phyloP scores from a whole-genome alignment of 2,888 invertebrate genomes.

The Lithophane socia region DNA sequence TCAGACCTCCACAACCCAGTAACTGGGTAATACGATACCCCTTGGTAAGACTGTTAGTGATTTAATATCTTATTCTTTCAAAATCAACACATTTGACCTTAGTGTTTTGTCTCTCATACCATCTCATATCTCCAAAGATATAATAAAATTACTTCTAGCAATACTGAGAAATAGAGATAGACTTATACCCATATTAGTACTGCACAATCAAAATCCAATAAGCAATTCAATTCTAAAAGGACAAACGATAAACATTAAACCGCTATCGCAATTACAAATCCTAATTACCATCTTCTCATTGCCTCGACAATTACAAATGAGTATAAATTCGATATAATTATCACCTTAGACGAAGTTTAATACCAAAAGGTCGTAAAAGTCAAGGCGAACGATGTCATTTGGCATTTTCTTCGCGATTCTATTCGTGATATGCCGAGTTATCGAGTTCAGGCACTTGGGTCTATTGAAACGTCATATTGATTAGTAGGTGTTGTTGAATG shows the following conservation, averaged over 20 bases:
- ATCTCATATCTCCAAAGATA: background rate
- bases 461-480: constrained; percentile 61
- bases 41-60: too few relatives aligned
- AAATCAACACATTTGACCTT: background rate
- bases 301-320: constrained; percentile 36
- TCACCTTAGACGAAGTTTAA: constrained; percentile 34
- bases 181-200: too few relatives aligned
- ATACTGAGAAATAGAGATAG: background rate
- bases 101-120: background rate
- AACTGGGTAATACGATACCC: too few relatives aligned
- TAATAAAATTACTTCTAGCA: background rate
- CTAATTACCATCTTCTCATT: constrained; percentile 38
- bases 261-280: constrained; percentile 10
- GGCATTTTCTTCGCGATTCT: constrained; percentile 41
- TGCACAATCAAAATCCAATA: constrained; percentile 15
- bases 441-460: background rate
- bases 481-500: constrained; percentile 35
- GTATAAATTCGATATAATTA: constrained; percentile 44
- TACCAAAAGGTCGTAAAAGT: constrained; percentile 49
- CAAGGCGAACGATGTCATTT: constrained; percentile 53
- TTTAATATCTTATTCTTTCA: background rate
- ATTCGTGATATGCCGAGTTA: constrained; percentile 52
- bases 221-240: constrained; percentile 19
- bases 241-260: constrained; percentile 25
- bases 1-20: too few relatives aligned